phyloP scores from a whole-genome alignment of 2,113 vertebrate genomes.

The Hippolais icterina region DNA sequence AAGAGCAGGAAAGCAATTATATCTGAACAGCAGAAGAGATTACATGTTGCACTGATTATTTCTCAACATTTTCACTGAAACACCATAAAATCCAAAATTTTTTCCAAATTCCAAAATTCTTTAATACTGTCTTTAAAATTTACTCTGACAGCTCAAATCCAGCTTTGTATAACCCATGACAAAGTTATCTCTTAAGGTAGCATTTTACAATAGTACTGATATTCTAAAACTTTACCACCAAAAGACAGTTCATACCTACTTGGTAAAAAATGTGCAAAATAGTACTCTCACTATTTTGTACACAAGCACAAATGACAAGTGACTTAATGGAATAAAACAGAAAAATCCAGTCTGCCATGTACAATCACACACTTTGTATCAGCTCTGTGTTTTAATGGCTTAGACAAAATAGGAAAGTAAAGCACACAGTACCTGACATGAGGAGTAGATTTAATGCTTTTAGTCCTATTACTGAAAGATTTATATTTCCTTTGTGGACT shows the following conservation, averaged over 20 bases:
- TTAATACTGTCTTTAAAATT: not conserved
- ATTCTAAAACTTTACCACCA: not conserved
- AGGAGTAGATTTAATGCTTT: constrained; percentile 85
- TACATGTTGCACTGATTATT: not conserved
- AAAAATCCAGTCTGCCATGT: not conserved
- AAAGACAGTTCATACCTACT: not conserved
- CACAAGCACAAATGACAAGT: not conserved
- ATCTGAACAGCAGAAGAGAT: constrained; percentile 64
- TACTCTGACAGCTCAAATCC: not conserved
- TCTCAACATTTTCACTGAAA: not conserved
- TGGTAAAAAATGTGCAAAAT: not conserved
- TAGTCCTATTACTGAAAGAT: constrained; percentile 78
- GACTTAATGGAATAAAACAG: not conserved
- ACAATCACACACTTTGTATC: not conserved
- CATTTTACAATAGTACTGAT: not conserved
- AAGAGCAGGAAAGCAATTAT: constrained; percentile 82
- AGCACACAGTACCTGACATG: constrained; percentile 80
- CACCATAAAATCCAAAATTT: not conserved
- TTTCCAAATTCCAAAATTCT: not conserved
- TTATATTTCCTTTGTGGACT: constrained; percentile 73
- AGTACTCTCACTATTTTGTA: not conserved
- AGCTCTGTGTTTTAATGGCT: not conserved
- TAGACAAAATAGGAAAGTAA: not conserved
- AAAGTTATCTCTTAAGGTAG: not conserved
- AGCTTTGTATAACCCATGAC: not conserved